Conservation (phyloP, 2,888 invertebrate species). For the Amphipoea oculea region DNA sequence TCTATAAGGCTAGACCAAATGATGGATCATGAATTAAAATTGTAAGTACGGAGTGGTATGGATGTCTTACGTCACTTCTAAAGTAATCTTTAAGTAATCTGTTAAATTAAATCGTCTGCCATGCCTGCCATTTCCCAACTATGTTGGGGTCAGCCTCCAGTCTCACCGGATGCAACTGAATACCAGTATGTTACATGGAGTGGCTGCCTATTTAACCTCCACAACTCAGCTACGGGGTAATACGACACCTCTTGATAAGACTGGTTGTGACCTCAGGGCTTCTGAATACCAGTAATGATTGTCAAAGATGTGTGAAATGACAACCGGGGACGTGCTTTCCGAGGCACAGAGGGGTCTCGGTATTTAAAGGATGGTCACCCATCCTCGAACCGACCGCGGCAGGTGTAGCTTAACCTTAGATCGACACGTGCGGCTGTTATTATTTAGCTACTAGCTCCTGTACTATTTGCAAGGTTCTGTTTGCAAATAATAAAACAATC, state of each 20-base stretch:
- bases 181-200: background rate
- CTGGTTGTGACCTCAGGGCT: background rate
- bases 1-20: background rate
- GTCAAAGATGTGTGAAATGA: background rate
- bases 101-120: too few relatives aligned
- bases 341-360: background rate
- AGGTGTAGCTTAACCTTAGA: background rate
- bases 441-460: background rate
- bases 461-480: background rate
- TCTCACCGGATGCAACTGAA: too few relatives aligned
- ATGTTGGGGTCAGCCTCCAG: too few relatives aligned
- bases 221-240: background rate
- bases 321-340: background rate
- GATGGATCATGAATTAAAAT: conserved; percentile 23
- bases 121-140: too few relatives aligned
- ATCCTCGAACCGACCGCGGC: background rate
- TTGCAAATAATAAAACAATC: background rate
- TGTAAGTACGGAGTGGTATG: background rate
- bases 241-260: background rate
- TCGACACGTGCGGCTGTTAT: background rate
- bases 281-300: background rate
- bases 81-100: background rate
- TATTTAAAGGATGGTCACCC: background rate
- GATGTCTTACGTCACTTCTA: background rate
- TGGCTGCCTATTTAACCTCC: background rate